phyloP scores from a whole-genome alignment of 2,113 vertebrate species.

The Nesoenas mayeri region DNA sequence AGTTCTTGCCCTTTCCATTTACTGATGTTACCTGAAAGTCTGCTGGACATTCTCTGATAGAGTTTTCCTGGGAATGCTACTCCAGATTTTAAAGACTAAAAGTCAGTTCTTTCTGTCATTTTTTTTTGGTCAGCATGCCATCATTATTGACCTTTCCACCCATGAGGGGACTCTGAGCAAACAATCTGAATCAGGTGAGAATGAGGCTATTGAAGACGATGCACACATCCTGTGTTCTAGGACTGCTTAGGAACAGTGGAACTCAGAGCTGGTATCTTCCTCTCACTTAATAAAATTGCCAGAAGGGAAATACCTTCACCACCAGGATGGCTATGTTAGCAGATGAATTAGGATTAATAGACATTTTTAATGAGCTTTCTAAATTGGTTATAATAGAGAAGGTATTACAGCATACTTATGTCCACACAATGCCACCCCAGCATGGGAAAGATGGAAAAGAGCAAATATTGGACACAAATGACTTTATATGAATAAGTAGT shows the following conservation, averaged over 20 bases:
- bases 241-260: not conserved
- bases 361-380: constrained; percentile 27
- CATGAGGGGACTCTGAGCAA: not conserved
- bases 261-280: not conserved
- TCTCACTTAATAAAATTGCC: constrained; percentile 6
- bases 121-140: not conserved
- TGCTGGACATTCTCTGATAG: not conserved
- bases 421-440: not conserved
- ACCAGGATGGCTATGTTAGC: constrained; percentile 36
- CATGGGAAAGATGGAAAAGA: not conserved
- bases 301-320: constrained; percentile 42
- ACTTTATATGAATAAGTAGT: not conserved
- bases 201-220: not conserved
- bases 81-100: not conserved
- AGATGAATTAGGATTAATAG: constrained; percentile 45
- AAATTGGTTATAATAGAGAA: not conserved
- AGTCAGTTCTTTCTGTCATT: not conserved
- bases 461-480: not conserved
- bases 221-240: not conserved
- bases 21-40: not conserved
- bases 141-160: constrained; percentile 6
- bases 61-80: not conserved
- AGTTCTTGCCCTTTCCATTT: constrained; percentile 37
- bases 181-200: not conserved
- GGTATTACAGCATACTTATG: not conserved